phyloP scores from a whole-genome alignment of 2,797 vertebrate species.

The Perodicticus potto region DNA sequence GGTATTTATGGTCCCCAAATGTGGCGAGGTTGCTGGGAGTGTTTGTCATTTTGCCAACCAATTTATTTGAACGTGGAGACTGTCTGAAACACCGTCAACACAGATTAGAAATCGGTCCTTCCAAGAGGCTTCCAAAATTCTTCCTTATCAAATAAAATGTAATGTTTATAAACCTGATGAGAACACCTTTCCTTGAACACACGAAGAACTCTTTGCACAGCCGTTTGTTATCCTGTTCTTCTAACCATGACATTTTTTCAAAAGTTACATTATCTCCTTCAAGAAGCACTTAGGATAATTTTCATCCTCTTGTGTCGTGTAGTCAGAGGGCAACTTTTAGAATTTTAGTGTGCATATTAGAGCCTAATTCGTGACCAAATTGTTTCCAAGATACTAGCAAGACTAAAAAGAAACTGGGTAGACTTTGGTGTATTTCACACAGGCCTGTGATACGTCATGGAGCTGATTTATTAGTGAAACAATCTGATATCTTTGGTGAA shows the following conservation, averaged over 20 bases:
- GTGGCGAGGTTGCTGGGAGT: neutral
- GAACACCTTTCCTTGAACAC: neutral
- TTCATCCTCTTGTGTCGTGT: neutral
- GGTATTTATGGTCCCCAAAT: neutral
- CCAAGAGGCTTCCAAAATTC: neutral
- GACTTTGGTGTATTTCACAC: neutral
- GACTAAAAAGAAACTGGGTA: neutral
- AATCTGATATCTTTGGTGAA: neutral
- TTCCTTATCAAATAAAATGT: neutral
- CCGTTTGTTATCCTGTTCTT: neutral
- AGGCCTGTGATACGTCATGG: neutral
- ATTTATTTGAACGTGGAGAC: neutral
- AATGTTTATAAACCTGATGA: neutral
- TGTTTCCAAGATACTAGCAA: neutral
- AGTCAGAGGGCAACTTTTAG: neutral
- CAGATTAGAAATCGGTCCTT: neutral
- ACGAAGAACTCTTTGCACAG: neutral
- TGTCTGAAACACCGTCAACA: neutral
- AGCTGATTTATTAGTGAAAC: neutral
- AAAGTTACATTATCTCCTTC: neutral
- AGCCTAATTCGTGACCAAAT: neutral
- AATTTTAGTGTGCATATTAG: neutral
- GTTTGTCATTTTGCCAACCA: neutral
- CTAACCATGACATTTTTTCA: neutral
- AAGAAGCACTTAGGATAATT: neutral